Base-by-base conservation (phyloP, 2,797 vertebrate species). In the Diceros bicornis region DNA sequence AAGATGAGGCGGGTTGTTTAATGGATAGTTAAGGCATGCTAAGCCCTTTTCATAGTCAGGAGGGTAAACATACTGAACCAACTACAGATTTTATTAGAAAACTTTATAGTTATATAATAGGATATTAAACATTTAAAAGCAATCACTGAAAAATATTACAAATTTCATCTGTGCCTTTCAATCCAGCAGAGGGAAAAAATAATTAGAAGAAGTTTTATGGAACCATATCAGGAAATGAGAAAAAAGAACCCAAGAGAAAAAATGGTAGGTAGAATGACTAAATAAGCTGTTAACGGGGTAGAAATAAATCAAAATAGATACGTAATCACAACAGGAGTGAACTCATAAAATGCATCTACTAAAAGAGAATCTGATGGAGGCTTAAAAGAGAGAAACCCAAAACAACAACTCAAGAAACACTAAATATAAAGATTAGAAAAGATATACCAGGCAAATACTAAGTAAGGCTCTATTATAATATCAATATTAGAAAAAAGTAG, bases 231-330 rank as follows among this genome's bases (percentile, higher is more conserved):
- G 13, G 47, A 95, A 87, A 57, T 72, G 9, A 47, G 34, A 64
- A 59, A 47, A 55, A 64, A 64, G 16, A 62, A 71, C 4, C 4
- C 4, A 57, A 32, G 29, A 66, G n/a, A 21, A 62, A 50, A 50
- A 71, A 25, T 17, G 69, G 10, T 17, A 61, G 50, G 41, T 4
- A 68, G 27, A 83, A 66, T 41, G 69, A 83, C 68, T 29, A 44
- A 77, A 32, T 84, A 77, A 47, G 8, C n/a, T 29, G n/a, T 72
- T 72, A 79, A 91, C 8, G 17, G 20, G 27, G 8, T 44, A 14
- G 20, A 95, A 78, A 77, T 78, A 69, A 86, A 27, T 57, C 69
- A n/a, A 85, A 95, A 55, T n/a, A 77, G 41, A 32, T 37, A 71
- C 12, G 23, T 59, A 68, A 92, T 88, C 12, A 74, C 25, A 68